Conservation (phyloP, 92 coral and sea anemone genomes). For the Epizoanthus illoricatus region DNA sequence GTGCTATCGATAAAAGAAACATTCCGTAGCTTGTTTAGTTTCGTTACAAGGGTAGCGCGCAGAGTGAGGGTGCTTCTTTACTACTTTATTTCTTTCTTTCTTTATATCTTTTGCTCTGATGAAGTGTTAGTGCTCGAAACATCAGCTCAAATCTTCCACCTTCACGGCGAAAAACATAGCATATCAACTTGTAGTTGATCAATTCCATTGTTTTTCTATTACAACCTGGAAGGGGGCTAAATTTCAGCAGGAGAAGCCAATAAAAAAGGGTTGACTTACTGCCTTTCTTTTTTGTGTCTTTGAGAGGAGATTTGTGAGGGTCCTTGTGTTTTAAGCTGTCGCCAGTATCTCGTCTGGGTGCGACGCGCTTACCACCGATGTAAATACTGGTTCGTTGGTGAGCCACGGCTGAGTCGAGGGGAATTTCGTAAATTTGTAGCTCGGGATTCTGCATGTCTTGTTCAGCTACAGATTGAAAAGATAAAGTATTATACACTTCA, state of each 20-base stretch:
- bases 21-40: no score
- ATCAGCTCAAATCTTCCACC: no score
- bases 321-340: constrained; percentile 27
- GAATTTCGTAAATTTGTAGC: constrained; percentile 88
- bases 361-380: constrained; percentile 70
- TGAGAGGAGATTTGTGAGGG: constrained; percentile 31
- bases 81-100: no score
- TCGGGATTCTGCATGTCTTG: constrained; percentile 72
- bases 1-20: no score
- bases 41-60: no score
- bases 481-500: no score
- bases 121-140: background rate
- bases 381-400: constrained; percentile 63
- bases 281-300: constrained; percentile 54
- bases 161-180: no score
- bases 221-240: no score
- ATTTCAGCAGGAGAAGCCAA: background rate
- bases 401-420: constrained; percentile 74
- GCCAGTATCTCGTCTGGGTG: constrained; percentile 56
- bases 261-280: constrained; percentile 18
- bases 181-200: background rate
- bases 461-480: constrained; percentile 44
- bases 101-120: no score
- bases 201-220: no score
- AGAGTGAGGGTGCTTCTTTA: no score